Evolutionary conservation across 1,140 invertebrate genomes (phyloP).

Genomic region (Periplaneta americana): DNA sequence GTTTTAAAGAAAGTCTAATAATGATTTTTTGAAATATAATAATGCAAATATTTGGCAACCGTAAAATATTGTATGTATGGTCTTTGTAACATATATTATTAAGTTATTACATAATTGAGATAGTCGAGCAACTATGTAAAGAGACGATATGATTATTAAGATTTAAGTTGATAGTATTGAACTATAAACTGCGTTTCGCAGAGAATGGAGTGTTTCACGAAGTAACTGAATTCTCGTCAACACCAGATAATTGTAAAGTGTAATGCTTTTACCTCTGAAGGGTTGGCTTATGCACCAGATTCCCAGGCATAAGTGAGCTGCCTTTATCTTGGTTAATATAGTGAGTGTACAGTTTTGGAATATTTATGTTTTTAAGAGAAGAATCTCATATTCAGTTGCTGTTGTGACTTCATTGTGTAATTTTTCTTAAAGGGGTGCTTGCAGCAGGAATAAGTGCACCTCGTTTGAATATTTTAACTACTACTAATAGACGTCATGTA

Average conservation of each 20-base stretch:
- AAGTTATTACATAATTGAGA: not conserved
- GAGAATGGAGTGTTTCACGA: not conserved
- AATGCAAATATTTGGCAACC: not conserved
- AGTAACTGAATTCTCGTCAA: not conserved
- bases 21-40: not conserved
- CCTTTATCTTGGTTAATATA: not conserved
- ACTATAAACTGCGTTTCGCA: not conserved
- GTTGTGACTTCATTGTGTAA: not conserved
- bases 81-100: constrained; percentile 12
- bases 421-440: not conserved
- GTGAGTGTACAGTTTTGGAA: not conserved
- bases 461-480: not conserved
- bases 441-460: not conserved
- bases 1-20: not conserved
- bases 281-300: not conserved
- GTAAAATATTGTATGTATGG: constrained; percentile 6
- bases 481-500: not conserved
- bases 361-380: not conserved
- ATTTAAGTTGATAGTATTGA: not conserved
- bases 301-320: not conserved
- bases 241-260: not conserved
- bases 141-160: not conserved
- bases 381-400: not conserved
- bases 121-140: not conserved
- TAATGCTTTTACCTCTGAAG: not conserved